These are phyloP conservation scores for Zaprionus vittiger DNA, from an alignment of 1,140 invertebrate species.

Conservation along the genomic window DNA sequence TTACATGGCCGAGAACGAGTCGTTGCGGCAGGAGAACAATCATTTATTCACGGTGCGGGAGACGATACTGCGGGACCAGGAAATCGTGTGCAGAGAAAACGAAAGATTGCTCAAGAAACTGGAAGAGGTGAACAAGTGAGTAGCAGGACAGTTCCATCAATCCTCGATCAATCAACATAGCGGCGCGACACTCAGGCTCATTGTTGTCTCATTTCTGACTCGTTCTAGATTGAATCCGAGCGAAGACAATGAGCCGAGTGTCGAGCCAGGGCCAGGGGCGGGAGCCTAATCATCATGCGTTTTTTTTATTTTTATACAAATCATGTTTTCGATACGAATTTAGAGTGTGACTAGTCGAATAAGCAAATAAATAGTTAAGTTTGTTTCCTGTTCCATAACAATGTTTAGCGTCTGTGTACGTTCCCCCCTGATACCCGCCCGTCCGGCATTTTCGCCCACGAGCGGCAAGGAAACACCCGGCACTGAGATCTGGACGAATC, in stretches of 20 bases:
- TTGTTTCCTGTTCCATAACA: slow-evolving; percentile 63
- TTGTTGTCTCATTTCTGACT: slow-evolving; percentile 80
- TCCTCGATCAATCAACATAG: slow-evolving; percentile 1
- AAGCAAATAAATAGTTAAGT: slow-evolving; percentile 52
- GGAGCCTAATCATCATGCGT: slow-evolving; percentile 11
- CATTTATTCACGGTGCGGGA: slow-evolving; percentile 93
- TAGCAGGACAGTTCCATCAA: slow-evolving; percentile 46
- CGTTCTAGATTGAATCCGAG: slow-evolving; percentile 78
- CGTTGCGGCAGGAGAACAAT: slow-evolving; percentile 93
- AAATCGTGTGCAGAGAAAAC: slow-evolving; percentile 95
- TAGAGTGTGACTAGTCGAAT: slow-evolving; percentile 69
- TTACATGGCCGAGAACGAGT: slow-evolving; percentile 94
- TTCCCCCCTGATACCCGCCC: slow-evolving; percentile 90
- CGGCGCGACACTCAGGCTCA: slow-evolving; percentile 61
- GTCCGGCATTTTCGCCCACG: slow-evolving; percentile 88
- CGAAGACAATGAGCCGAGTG: slow-evolving; percentile 69
- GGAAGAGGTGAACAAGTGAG: slow-evolving; percentile 94
- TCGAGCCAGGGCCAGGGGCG: slow-evolving; percentile 18
- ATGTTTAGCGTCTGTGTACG: slow-evolving; percentile 87
- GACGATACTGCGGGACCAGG: slow-evolving; percentile 93
- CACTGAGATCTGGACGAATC: slow-evolving; percentile 90
- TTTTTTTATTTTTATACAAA: slow-evolving; percentile 11
- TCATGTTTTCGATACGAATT: slow-evolving; percentile 57
- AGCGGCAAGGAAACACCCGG: slow-evolving; percentile 82
- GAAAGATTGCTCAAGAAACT: slow-evolving; percentile 94